phyloP scores from a whole-genome alignment of 2,888 invertebrate genomes.

The Caenorhabditis sp. region DNA sequence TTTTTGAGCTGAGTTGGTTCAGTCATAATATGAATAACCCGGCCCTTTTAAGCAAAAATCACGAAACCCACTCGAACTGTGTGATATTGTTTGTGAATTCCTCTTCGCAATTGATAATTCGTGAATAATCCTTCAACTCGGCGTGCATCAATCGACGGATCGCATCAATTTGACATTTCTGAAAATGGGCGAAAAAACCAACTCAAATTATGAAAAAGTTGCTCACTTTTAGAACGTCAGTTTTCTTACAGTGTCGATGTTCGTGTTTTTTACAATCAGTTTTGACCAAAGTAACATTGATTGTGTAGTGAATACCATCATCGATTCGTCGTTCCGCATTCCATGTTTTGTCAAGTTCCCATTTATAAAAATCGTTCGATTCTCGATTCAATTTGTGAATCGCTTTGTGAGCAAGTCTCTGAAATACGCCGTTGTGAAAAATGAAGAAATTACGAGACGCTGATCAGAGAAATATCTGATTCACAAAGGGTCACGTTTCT shows the following conservation, averaged over 20 bases:
- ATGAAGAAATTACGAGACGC: too few species aligned
- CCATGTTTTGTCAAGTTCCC: constrained; percentile 48
- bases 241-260: constrained; percentile 20
- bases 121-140: constrained; percentile 23
- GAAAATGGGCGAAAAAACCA: too few species aligned
- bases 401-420: constrained; percentile 51
- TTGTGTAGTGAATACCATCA: constrained; percentile 52
- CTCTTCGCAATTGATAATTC: constrained; percentile 36
- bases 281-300: constrained; percentile 51
- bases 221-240: constrained; percentile 34
- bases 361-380: constrained; percentile 54
- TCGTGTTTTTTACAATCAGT: constrained; percentile 53
- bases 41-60: too few species aligned
- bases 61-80: constrained; percentile 32
- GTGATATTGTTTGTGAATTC: constrained; percentile 35
- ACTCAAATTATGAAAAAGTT: not conserved
- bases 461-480: too few species aligned
- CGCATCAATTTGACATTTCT: constrained; percentile 36
- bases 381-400: constrained; percentile 52
- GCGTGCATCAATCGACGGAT: constrained; percentile 21
- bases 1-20: too few species aligned
- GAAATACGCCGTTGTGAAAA: constrained; percentile 15
- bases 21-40: too few species aligned
- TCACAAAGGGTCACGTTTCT: too few species aligned
- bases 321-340: constrained; percentile 44